A percentile compares a stretch with the other conserved stretches of the same genome.
Conservation (phyloP, 2,113 vertebrate species). For the Pavo muticus region DNA sequence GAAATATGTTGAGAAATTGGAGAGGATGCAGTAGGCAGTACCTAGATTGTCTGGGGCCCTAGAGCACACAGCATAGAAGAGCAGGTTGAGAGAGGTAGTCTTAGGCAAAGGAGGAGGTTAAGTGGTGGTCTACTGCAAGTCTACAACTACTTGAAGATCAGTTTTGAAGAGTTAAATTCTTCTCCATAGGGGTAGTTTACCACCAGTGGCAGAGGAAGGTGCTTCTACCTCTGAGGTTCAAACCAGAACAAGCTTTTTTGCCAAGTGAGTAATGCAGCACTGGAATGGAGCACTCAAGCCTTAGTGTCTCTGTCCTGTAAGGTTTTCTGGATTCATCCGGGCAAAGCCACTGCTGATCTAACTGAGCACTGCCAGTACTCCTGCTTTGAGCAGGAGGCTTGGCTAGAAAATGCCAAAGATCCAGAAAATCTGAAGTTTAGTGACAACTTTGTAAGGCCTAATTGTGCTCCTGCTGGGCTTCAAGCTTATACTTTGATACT, state of each 20-base stretch:
- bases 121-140: no score
- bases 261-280: not conserved
- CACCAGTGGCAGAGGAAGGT: not conserved
- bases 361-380: not conserved
- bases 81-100: not conserved
- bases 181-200: not conserved
- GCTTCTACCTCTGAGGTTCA: not conserved
- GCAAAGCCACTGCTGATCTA: not conserved
- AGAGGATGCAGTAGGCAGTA: not conserved
- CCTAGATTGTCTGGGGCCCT: not conserved
- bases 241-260: not conserved
- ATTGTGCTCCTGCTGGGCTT: not conserved
- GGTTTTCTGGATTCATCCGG: not conserved
- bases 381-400: not conserved
- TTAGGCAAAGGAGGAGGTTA: not conserved
- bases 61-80: fast-evolving
- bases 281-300: not conserved
- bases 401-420: not conserved
- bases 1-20: not conserved
- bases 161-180: not conserved
- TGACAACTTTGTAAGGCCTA: not conserved
- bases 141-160: not conserved
- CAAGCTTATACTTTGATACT: not conserved
- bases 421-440: not conserved
- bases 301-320: not conserved